Evolutionary conservation across 2,888 invertebrate species (phyloP), one percentile per base, ranked within the genome.

Genomic region (Peribatodes rhomboidaria): DNA sequence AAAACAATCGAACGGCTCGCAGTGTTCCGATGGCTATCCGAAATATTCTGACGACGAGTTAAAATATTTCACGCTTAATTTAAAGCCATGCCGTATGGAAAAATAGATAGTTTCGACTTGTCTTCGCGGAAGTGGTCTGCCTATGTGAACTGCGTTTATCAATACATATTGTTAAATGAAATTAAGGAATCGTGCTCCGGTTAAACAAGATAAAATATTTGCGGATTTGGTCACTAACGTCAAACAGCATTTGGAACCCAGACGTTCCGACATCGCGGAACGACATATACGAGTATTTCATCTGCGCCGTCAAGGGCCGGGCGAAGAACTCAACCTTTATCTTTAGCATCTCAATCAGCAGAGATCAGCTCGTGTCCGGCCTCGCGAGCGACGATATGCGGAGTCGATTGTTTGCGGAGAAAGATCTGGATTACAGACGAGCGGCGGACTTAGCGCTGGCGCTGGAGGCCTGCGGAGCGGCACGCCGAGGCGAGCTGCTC

Each of bases 231-330:
- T 63, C 1, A 10, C 35, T 4, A n/a, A 70, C 4, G 70, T 73
- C 10, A 55, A 57, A 16, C 59, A 61, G 0, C 73, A 74, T 39
- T 42, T 76, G 13, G 70, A 74, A 52, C 76, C 71, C 1, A 39
- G 68, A 18, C 47, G 71, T 1, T 76, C 73, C 0, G 74, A 74
- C 13, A 73, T 74, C 3, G 74, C 74, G 8, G 74, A 75, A 33
- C 27, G 76, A 22, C 74, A 75, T 39, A 33, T n/a, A n/a, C n/a
- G n/a, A n/a, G n/a, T 70, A 8, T 31, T 75, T 74, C 55, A 75
- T 9, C 68, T 63, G 27, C 44, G 77, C 22, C 42, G 49, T 18
- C 77, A 76, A 47, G 33, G 46, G n/a, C 52, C 41, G 9, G 70
- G 72, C 10, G 71, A 71, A 59, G 49, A 44, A 1, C 20, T 73